Percentiles rank a stretch among this genome's conserved stretches.
Evolutionary conservation across 2,797 vertebrate species (phyloP).

Genomic region (Erpetoichthys calabaricus): DNA sequence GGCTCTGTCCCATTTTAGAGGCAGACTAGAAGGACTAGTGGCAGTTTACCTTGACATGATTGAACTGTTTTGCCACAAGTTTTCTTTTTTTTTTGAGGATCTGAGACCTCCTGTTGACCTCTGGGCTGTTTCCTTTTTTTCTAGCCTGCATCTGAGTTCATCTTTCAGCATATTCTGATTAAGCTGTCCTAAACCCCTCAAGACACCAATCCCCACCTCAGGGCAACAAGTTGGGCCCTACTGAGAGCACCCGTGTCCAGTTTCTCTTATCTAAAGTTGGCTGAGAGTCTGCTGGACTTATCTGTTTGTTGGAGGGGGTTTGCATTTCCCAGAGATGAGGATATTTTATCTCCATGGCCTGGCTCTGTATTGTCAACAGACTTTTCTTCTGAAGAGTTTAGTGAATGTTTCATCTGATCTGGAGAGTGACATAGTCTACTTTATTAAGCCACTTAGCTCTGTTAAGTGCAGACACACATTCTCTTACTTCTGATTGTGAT

Average conservation of each 20-base stretch:
- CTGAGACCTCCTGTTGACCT: conserved; percentile 28
- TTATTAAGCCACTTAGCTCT: conserved; percentile 44
- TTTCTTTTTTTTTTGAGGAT: too few relatives aligned
- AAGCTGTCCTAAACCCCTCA: conserved; percentile 46
- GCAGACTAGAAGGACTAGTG: too few relatives aligned
- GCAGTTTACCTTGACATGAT: too few relatives aligned
- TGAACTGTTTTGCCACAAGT: too few relatives aligned
- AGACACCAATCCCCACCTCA: background rate
- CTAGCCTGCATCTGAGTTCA: conserved; percentile 41
- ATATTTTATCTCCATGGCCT: conserved; percentile 41
- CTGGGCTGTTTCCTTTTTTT: conserved; percentile 39
- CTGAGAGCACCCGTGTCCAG: conserved; percentile 42
- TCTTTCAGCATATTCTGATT: conserved; percentile 57
- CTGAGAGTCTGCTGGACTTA: conserved; percentile 35
- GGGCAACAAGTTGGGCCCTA: conserved; percentile 15
- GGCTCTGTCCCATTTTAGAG: too few relatives aligned
- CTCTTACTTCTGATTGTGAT: conserved; percentile 10
- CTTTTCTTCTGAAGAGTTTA: conserved; percentile 28
- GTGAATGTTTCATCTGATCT: conserved; percentile 15
- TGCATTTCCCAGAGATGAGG: conserved; percentile 38
- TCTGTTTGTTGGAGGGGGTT: conserved; percentile 34
- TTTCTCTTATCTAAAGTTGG: conserved; percentile 53
- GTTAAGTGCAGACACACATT: conserved; percentile 33
- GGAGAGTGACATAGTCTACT: conserved; percentile 27
- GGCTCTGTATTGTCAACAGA: conserved; percentile 48